These are phyloP conservation scores for Numida meleagris DNA, from an alignment of 2,113 vertebrate species.

Conservation along the genomic window DNA sequence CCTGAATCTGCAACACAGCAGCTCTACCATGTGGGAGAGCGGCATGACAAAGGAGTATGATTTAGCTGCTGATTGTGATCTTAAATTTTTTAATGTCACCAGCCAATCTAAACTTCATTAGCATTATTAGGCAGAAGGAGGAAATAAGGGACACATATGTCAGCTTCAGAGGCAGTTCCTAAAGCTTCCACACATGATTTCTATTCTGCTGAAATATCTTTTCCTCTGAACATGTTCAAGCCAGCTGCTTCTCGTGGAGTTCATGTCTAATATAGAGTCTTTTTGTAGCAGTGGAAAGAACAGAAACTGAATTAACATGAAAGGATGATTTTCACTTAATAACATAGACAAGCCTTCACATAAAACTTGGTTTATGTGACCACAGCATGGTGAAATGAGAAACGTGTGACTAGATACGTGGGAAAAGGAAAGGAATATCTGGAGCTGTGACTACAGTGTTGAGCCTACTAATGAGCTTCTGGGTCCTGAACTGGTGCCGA, in stretches of 20 bases:
- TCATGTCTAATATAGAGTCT: neutral
- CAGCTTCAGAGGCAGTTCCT: neutral
- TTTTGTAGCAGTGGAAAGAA: neutral
- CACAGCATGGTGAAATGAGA: neutral
- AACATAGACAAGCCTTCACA: neutral
- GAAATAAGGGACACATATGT: neutral
- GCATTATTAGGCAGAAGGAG: neutral
- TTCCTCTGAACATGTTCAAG: neutral
- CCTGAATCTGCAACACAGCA: neutral
- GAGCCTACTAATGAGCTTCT: neutral
- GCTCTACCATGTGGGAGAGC: neutral
- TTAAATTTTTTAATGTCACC: neutral
- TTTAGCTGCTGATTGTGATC: neutral
- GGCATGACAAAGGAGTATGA: neutral
- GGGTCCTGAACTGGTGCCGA: neutral
- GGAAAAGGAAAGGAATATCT: neutral
- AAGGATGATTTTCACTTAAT: neutral
- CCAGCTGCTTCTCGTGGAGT: neutral
- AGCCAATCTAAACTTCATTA: neutral
- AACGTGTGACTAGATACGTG: neutral
- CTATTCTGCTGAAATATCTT: conserved; percentile 18
- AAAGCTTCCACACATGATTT: conserved; percentile 9
- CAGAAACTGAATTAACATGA: neutral
- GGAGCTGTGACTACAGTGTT: neutral
- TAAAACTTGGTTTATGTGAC: neutral